phyloP scores from a whole-genome alignment of 2,797 vertebrate genomes.

The Sitta carolinensis region DNA sequence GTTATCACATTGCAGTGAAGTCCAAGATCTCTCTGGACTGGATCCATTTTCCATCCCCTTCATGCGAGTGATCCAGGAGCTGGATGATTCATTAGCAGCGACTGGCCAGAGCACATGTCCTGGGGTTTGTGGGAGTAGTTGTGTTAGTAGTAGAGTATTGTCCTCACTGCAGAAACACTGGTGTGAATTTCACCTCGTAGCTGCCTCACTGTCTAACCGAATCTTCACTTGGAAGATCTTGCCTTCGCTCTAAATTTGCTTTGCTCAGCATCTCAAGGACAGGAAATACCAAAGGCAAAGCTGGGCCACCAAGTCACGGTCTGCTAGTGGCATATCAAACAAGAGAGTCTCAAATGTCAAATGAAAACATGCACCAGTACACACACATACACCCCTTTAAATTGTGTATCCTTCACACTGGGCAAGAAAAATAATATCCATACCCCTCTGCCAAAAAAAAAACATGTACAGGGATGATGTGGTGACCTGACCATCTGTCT shows the following conservation, averaged over 20 bases:
- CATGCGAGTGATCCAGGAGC: conserved; percentile 31
- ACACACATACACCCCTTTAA: neutral
- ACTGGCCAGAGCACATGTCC: conserved; percentile 19
- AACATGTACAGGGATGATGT: neutral
- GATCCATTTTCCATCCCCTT: conserved; percentile 26
- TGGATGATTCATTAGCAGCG: conserved; percentile 33
- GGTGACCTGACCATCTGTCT: neutral
- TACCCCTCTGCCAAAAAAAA: neutral
- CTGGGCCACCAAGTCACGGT: neutral
- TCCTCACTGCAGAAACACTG: neutral
- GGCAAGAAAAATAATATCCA: neutral
- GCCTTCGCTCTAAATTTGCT: neutral
- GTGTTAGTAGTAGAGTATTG: neutral
- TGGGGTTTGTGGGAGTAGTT: neutral
- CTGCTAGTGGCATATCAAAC: neutral
- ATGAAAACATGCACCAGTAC: neutral
- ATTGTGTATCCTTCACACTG: neutral
- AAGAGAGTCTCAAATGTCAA: neutral
- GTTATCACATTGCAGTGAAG: conserved; percentile 61
- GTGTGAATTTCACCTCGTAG: neutral
- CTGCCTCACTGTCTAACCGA: neutral
- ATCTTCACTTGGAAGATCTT: neutral
- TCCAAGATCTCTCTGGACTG: conserved; percentile 46
- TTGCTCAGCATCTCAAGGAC: neutral
- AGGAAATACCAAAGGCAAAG: neutral